Conservation (phyloP, 2,797 vertebrate species). For the Sardinella longiceps region DNA sequence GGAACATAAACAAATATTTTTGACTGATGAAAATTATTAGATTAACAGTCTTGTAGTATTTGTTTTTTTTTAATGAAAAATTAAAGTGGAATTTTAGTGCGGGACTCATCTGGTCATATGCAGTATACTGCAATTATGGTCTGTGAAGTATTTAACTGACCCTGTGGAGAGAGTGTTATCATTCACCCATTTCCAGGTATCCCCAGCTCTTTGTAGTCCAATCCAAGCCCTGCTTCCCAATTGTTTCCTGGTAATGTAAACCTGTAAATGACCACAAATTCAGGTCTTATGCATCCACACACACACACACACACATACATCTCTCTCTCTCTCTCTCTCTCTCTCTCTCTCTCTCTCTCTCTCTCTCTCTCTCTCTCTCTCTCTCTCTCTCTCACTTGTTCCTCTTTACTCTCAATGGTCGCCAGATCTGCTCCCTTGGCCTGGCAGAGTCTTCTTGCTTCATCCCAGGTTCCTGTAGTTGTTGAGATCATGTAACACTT, state of each 20-base stretch:
- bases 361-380: neutral
- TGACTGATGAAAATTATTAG: too few relatives aligned
- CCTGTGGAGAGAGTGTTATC: neutral
- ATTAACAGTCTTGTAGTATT: too few relatives aligned
- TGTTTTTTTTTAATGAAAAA: too few relatives aligned
- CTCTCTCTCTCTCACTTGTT: neutral
- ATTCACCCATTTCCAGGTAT: neutral
- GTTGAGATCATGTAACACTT: neutral
- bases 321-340: neutral
- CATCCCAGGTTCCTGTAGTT: neutral
- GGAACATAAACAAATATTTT: too few relatives aligned
- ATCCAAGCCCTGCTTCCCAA: neutral
- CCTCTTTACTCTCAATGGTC: neutral
- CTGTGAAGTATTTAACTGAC: neutral
- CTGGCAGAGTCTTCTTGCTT: neutral
- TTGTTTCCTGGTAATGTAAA: neutral
- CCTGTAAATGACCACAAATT: neutral
- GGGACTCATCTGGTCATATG: too few relatives aligned
- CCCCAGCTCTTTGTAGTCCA: neutral
- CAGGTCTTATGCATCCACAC: neutral
- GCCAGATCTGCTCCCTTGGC: neutral
- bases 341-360: too few relatives aligned
- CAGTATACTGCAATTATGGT: too few relatives aligned
- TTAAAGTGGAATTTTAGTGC: too few relatives aligned
- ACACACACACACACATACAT: neutral